Evolutionary conservation across 2,888 invertebrate species (phyloP).

Genomic region (Lysandra bellargus): DNA sequence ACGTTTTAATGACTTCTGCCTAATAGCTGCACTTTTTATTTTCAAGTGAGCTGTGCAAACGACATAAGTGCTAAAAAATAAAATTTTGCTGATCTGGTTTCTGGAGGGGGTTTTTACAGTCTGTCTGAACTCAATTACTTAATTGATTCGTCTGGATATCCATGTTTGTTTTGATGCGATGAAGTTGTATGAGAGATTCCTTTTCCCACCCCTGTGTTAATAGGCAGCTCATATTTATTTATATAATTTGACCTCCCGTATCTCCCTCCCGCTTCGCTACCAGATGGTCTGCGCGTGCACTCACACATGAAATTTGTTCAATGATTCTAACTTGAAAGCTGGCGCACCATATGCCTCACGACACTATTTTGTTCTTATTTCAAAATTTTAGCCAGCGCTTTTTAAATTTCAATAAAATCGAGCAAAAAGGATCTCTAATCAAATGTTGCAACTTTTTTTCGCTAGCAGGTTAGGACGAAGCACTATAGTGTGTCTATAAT

Average conservation of each 20-base stretch:
- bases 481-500: not conserved
- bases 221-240: slow-evolving; percentile 29
- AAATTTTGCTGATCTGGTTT: not conserved
- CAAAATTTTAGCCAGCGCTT: not conserved
- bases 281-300: slow-evolving; percentile 38
- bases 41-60: not conserved
- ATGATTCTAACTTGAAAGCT: slow-evolving; percentile 32
- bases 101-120: not conserved
- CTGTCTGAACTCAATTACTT: not conserved
- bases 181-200: slow-evolving; percentile 10
- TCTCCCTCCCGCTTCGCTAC: slow-evolving; percentile 36
- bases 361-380: slow-evolving; percentile 15
- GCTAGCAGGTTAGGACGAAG: not conserved
- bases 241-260: slow-evolving; percentile 36
- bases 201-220: slow-evolving; percentile 29
- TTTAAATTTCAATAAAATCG: slow-evolving; percentile 13
- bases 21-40: not conserved
- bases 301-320: slow-evolving; percentile 36
- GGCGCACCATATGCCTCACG: slow-evolving; percentile 23
- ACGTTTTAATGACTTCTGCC: not conserved
- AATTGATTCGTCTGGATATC: slow-evolving; percentile 9
- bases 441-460: slow-evolving; percentile 1
- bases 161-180: slow-evolving; percentile 4
- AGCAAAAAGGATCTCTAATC: not conserved
- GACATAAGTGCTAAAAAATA: not conserved